Conservation (phyloP, 1,140 invertebrate genomes). For the Drosophila kurseongensis region DNA sequence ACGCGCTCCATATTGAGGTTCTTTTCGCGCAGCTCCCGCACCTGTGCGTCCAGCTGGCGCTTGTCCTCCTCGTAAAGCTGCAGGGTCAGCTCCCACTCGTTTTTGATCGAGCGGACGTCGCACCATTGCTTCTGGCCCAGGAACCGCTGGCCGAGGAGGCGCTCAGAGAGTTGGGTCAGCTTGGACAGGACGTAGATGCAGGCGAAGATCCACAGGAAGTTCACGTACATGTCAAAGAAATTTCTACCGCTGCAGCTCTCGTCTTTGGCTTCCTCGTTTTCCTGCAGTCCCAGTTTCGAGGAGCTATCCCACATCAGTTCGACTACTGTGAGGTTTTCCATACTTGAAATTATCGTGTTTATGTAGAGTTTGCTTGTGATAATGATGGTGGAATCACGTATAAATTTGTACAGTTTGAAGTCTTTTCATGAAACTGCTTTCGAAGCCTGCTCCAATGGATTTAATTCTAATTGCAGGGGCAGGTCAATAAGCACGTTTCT, state of each 20-base stretch:
- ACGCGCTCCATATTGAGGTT: conserved; percentile 52
- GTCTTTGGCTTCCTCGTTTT: background rate
- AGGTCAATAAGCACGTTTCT: background rate
- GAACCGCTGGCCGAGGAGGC: conserved; percentile 43
- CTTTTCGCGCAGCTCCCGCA: conserved; percentile 47
- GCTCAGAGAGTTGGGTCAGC: conserved; percentile 51
- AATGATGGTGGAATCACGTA: conserved; percentile 17
- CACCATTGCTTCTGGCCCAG: conserved; percentile 18
- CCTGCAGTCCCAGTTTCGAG: background rate
- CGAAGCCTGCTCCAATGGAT: conserved; percentile 6
- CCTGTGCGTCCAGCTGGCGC: conserved; percentile 34
- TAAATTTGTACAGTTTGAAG: conserved; percentile 10
- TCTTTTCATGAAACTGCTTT: background rate
- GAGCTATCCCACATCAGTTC: conserved; percentile 29
- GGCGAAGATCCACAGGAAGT: conserved; percentile 66
- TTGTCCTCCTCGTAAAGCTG: conserved; percentile 54
- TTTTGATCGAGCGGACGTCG: conserved; percentile 43
- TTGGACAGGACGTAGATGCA: conserved; percentile 57
- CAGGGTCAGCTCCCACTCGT: conserved; percentile 59
- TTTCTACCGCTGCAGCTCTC: conserved; percentile 6
- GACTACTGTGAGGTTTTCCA: conserved; percentile 31
- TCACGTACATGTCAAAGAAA: conserved; percentile 42
- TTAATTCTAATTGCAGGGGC: background rate
- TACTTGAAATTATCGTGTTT: conserved; percentile 8
- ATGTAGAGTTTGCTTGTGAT: conserved; percentile 20